Evolutionary conservation across 1,140 invertebrate species (phyloP).

Genomic region (Luehdorfia chinensis): DNA sequence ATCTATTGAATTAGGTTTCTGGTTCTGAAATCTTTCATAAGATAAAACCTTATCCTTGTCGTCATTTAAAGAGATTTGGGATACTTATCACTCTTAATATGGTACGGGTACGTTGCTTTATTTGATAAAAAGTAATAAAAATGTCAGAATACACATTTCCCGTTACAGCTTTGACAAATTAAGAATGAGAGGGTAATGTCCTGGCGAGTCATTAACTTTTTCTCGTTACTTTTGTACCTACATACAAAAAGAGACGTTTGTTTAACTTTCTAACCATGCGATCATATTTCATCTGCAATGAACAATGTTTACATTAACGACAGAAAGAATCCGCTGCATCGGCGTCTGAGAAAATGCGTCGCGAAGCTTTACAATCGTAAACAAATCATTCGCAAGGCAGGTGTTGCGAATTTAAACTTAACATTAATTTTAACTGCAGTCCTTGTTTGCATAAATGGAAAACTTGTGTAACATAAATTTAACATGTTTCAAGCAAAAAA

Average conservation of each 20-base stretch:
- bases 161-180: constrained; percentile 8
- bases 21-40: no score
- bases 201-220: constrained; percentile 28
- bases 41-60: no score
- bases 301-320: constrained; percentile 2
- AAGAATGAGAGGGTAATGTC: constrained; percentile 37
- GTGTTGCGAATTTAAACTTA: not conserved
- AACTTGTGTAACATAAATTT: constrained; percentile 1
- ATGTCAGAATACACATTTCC: no score
- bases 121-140: no score
- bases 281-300: constrained; percentile 8
- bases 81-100: no score
- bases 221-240: not conserved
- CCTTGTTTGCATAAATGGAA: not conserved
- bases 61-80: no score
- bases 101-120: no score
- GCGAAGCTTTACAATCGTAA: not conserved
- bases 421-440: no score
- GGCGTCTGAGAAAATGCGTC: not conserved
- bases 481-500: no score
- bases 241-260: constrained; percentile 6
- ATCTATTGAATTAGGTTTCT: no score
- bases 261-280: constrained; percentile 27
- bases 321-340: not conserved
- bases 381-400: not conserved